Evolutionary conservation across 2,797 vertebrate species (phyloP).

Genomic region (Siniperca obscura): DNA sequence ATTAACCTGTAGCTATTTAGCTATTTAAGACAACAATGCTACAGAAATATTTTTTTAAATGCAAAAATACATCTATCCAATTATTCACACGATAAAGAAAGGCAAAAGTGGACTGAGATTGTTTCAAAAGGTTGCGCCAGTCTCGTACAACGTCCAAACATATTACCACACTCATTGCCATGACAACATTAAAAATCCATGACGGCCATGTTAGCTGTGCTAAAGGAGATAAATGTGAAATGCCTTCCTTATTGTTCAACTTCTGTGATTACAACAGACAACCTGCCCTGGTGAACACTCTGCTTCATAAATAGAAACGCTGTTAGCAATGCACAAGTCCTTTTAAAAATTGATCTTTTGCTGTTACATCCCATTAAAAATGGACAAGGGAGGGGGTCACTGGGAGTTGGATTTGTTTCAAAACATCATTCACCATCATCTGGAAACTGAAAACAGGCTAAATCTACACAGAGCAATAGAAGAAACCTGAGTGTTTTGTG

Average conservation of each 20-base stretch:
- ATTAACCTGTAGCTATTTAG: background rate
- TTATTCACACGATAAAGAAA: background rate
- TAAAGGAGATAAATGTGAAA: conserved; percentile 30
- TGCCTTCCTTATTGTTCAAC: conserved; percentile 19
- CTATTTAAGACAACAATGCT: background rate
- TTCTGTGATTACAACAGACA: conserved; percentile 48
- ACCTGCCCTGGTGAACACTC: conserved; percentile 19
- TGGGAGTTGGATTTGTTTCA: conserved; percentile 54
- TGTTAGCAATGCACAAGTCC: conserved; percentile 36
- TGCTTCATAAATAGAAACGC: conserved; percentile 56
- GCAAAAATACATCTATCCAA: background rate
- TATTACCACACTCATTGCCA: background rate
- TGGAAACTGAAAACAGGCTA: conserved; percentile 40
- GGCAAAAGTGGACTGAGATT: background rate
- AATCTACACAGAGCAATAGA: conserved; percentile 18
- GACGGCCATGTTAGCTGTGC: background rate
- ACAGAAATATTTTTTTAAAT: background rate
- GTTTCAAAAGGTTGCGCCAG: background rate
- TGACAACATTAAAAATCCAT: conserved; percentile 29
- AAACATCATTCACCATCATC: conserved; percentile 37
- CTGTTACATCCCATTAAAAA: conserved; percentile 72
- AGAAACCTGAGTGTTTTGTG: conserved; percentile 23
- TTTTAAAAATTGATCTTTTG: conserved; percentile 66
- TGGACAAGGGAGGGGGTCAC: conserved; percentile 60
- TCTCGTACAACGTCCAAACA: conserved; percentile 1